Conservation (phyloP, 2,113 vertebrate species). For the Apus apus region DNA sequence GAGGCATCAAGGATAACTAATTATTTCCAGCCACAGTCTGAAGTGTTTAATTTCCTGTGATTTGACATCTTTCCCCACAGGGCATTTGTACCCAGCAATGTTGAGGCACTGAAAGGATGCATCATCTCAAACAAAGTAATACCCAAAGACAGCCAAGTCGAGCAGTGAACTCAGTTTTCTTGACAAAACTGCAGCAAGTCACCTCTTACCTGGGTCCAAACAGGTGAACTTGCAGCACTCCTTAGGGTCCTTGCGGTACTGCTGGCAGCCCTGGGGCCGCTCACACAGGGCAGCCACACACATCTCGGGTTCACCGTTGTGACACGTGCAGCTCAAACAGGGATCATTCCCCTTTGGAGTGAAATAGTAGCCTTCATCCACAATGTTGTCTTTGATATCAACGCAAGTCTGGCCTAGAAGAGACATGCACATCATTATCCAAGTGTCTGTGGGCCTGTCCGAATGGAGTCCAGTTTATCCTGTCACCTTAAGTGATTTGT, state of each 20-base stretch:
- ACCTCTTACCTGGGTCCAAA: slow-evolving; percentile 87
- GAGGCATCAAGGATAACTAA: not conserved
- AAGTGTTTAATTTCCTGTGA: not conserved
- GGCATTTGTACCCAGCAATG: not conserved
- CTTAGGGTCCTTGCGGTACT: slow-evolving; percentile 95
- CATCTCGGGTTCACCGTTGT: slow-evolving; percentile 96
- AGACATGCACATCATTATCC: not conserved
- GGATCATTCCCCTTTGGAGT: slow-evolving; percentile 97
- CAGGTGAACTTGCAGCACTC: slow-evolving; percentile 99
- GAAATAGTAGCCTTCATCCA: slow-evolving; percentile 97
- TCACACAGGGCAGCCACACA: slow-evolving; percentile 96
- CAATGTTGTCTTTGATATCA: slow-evolving; percentile 97
- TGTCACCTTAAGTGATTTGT: not conserved
- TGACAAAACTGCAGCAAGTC: not conserved
- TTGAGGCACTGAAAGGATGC: not conserved
- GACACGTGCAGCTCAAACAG: slow-evolving; percentile 96
- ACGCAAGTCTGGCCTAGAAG: slow-evolving; percentile 93
- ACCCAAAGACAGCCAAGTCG: not conserved
- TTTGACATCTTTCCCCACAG: not conserved
- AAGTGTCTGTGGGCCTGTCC: not conserved
- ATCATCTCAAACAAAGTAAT: not conserved
- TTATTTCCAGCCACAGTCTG: not conserved
- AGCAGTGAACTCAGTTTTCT: not conserved
- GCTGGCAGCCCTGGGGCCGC: slow-evolving; percentile 93
- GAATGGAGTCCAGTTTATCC: not conserved